phyloP scores from a whole-genome alignment of 2,113 vertebrate genomes.

The Nymphicus hollandicus region DNA sequence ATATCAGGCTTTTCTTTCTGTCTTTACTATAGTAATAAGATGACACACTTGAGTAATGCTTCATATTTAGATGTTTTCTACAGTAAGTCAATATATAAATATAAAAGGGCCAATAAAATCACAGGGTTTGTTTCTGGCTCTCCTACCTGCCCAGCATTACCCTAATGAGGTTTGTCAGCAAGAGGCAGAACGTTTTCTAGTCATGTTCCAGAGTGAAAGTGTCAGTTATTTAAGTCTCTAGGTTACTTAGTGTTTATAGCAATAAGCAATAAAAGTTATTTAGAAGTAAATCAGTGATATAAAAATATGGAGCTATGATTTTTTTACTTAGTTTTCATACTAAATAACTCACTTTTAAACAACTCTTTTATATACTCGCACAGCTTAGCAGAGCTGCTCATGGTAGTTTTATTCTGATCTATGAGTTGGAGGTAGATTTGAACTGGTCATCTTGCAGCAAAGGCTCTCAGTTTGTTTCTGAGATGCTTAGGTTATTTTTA shows the following conservation, averaged over 20 bases:
- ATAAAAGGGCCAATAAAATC: not conserved
- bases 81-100: not conserved
- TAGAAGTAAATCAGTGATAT: not conserved
- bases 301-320: not conserved
- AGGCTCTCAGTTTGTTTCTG: not conserved
- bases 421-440: not conserved
- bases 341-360: not conserved
- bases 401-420: not conserved
- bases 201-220: not conserved
- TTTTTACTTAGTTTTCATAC: not conserved
- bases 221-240: not conserved
- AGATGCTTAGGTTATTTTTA: not conserved
- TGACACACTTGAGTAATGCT: not conserved
- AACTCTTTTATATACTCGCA: not conserved
- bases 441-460: not conserved
- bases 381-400: not conserved
- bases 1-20: not conserved
- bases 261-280: not conserved
- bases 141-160: not conserved
- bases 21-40: not conserved
- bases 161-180: not conserved
- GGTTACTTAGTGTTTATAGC: not conserved
- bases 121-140: not conserved
- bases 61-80: not conserved
- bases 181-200: not conserved